Conservation (phyloP, 2,888 invertebrate genomes). For the Rhamphomyia laevipes region DNA sequence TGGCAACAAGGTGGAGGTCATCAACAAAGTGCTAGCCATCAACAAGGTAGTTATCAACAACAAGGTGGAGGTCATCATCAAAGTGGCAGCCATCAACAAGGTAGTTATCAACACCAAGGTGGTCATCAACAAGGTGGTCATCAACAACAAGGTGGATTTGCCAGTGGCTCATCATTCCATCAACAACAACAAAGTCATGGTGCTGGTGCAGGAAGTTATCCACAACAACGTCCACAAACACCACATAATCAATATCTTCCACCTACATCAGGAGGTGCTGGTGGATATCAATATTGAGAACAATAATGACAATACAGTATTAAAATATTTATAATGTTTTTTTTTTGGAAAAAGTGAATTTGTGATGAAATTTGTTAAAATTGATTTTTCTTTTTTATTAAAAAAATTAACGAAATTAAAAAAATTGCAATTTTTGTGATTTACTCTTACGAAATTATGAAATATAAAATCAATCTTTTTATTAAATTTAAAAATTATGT, state of each 20-base stretch:
- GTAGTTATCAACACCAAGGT: background rate
- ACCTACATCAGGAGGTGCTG: conserved; percentile 15
- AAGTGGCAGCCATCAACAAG: background rate
- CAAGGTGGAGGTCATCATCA: conserved; percentile 2
- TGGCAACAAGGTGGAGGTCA: background rate
- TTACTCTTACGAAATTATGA: too few relatives aligned
- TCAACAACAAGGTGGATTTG: conserved; percentile 1
- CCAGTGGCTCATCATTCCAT: background rate
- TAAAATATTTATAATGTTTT: too few relatives aligned
- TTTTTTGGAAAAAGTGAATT: too few relatives aligned
- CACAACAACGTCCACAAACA: conserved; percentile 14
- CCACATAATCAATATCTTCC: conserved; percentile 28
- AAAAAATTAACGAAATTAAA: too few relatives aligned
- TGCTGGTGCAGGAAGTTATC: conserved; percentile 5
- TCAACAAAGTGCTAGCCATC: background rate
- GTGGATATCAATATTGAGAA: conserved; percentile 13
- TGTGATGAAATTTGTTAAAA: too few relatives aligned
- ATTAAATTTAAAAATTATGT: too few relatives aligned
- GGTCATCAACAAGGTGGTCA: conserved; percentile 2
- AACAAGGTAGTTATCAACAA: background rate
- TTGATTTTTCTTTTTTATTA: too few relatives aligned
- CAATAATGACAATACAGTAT: too few relatives aligned
- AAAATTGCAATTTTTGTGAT: too few relatives aligned
- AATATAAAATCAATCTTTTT: too few relatives aligned
- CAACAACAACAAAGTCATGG: conserved; percentile 10